Base-by-base conservation (phyloP, 2,888 invertebrate species). In the Coelopa pilipes region DNA sequence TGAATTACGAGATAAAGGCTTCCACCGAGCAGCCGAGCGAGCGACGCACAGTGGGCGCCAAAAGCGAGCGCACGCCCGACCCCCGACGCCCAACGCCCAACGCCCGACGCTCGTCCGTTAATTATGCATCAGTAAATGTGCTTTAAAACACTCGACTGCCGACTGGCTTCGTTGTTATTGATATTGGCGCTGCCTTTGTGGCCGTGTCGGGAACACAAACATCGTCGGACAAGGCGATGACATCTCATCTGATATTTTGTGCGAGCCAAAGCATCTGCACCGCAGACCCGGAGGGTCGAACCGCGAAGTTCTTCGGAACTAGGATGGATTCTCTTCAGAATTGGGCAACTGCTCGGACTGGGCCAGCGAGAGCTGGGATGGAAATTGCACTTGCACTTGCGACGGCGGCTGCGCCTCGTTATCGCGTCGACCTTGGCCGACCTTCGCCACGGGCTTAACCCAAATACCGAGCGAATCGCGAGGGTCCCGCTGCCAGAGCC, bases 1-100 rank as follows among this genome's bases (percentile, higher is more conserved):
- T 85, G 83, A 84, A 84, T 84, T 84, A 84, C 82, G 80, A 83
- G 85, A 84, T 85, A 83, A 34, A 34, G 78, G 79, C 78, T 75
- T 46, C 10, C n/a, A n/a, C n/a, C n/a, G n/a, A n/a, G 17, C 17
- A 45, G 34, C n/a, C 21, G 34, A 62, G 34, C 34, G 34, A 34
- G 34, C 34, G 4, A 7, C 2, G 34, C 34, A 21, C 57, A 21
- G 19, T 21, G 0, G 21, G 21, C 13, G 17, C 24, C 57, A 59
- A 17, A 59, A 59, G 57, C 53, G 12, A 4, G 17, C 57, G 21
- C 4, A 59, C 53, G n/a, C 10, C 10, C 0, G 1, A 59, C 13
- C 13, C 45, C 45, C 17, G 13, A n/a, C n/a, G n/a, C n/a, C n/a
- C n/a, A n/a, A n/a, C n/a, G n/a, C n/a, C 11, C 60, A 1, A 12